phyloP scores from a whole-genome alignment of 1,140 invertebrate species.

The Papilio dardanus region DNA sequence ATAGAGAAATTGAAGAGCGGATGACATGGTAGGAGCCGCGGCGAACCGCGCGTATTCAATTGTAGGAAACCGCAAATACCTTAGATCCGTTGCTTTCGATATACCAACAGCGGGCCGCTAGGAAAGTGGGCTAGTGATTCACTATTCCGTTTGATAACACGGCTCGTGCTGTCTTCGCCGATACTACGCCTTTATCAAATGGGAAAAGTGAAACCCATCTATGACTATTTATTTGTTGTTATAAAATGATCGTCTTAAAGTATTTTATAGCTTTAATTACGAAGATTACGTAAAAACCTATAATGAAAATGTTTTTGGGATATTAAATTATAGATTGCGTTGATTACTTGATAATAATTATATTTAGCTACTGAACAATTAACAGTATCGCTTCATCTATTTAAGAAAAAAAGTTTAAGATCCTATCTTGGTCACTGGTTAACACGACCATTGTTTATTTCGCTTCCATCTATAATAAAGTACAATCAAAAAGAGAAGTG shows the following conservation, averaged over 20 bases:
- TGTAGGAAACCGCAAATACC: constrained; percentile 71
- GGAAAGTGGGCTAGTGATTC: constrained; percentile 70
- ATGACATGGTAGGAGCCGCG: constrained; percentile 48
- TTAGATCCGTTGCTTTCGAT: constrained; percentile 72
- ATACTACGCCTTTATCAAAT: constrained; percentile 39
- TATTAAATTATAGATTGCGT: not conserved
- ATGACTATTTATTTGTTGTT: constrained; percentile 27
- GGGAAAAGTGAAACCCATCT: constrained; percentile 52
- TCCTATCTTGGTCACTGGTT: not conserved
- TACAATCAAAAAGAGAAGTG: constrained; percentile 3
- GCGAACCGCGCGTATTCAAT: constrained; percentile 67
- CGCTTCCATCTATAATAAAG: not conserved
- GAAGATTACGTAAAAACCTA: not conserved
- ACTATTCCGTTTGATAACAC: constrained; percentile 62
- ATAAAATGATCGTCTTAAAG: not conserved
- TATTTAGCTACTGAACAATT: not conserved
- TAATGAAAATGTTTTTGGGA: not conserved
- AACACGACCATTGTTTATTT: not conserved
- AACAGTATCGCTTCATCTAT: not conserved
- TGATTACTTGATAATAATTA: not conserved
- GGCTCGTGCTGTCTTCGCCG: constrained; percentile 51
- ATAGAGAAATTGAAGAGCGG: constrained; percentile 38
- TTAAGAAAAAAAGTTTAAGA: not conserved
- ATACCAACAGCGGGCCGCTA: constrained; percentile 53
- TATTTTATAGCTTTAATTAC: not conserved